phyloP scores from a whole-genome alignment of 2,113 vertebrate species.

The Alectura lathami region DNA sequence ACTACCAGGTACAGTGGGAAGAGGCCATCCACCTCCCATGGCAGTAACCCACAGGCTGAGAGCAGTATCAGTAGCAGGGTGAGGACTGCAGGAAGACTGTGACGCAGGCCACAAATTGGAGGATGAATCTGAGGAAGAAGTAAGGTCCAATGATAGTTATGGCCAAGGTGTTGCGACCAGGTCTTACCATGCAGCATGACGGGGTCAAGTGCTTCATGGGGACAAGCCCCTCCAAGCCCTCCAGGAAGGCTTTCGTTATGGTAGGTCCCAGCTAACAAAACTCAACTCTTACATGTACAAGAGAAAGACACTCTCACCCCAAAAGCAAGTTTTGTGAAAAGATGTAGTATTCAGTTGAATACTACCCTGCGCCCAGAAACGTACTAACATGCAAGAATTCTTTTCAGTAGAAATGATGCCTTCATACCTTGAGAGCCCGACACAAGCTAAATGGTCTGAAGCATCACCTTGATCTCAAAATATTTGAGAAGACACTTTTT shows the following conservation, averaged over 20 bases:
- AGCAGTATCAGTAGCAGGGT: not conserved
- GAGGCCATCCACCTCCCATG: not conserved
- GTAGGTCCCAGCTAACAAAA: not conserved
- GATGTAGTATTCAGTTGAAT: not conserved
- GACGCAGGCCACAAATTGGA: not conserved
- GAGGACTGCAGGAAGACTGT: not conserved
- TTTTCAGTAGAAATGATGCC: not conserved
- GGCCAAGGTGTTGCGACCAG: not conserved
- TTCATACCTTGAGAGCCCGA: not conserved
- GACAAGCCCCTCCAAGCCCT: not conserved
- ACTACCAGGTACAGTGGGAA: not conserved
- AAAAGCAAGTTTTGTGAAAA: not conserved
- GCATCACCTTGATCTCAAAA: not conserved
- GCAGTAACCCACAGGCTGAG: not conserved
- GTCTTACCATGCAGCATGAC: not conserved
- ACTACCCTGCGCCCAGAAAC: fast-evolving
- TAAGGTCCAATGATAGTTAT: not conserved
- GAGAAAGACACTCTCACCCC: not conserved
- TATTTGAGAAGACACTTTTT: not conserved
- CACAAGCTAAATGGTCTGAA: not conserved
- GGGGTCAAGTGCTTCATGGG: not conserved
- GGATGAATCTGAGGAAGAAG: not conserved
- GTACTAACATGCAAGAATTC: not conserved
- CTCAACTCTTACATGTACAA: not conserved
- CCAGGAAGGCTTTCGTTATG: not conserved